Base-by-base conservation (phyloP, 2,888 invertebrate genomes). In the Orthosia gracilis region DNA sequence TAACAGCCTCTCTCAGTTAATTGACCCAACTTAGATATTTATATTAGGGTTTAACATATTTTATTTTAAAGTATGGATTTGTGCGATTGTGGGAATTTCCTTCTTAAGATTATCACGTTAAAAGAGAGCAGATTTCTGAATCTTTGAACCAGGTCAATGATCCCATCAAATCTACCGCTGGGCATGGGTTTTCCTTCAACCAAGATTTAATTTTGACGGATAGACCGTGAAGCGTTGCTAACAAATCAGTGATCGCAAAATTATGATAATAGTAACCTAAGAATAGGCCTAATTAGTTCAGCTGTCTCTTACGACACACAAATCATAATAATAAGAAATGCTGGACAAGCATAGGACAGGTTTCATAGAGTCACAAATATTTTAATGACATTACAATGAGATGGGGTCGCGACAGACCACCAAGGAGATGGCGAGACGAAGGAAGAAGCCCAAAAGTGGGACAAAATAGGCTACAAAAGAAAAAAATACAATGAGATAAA, bases 11-110 rank as follows among this genome's bases (percentile, higher is more conserved):
- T 84, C 88, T 86, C 86, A 86, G 88, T 91, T 93, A 92, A 94
- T 94, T 93, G 93, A 92, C 88, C 91, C 86, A 82, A 84, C 86
- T 88, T 88, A 87, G 89, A 91, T 92, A 92, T 92, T 93, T 93
- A 92, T 93, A 91, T 89, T 87, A 89, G 86, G 82, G 77, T 88
- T 88, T 85, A 73, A 83, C 76, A 78, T 89, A 89, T 84, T 84
- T 87, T 80, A 86, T 80, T 63, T 73, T 49, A 73, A 68, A 57
- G 59, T 70, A 74, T 84, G 62, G 70, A 75, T 74, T 74, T 69
- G 82, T 70, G 80, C 84, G 80, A 83, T 82, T 75, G 81, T 83
- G 76, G 70, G 81, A 75, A 80, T 80, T 63, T 67, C 66, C 23
- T 59, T 50, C 58, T 17, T 65, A 23, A n/a, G 11, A 21, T 55